Evolutionary conservation across 2,113 vertebrate genomes (phyloP), one percentile per base, ranked within the genome.

Genomic region (Hiodon tergisus): DNA sequence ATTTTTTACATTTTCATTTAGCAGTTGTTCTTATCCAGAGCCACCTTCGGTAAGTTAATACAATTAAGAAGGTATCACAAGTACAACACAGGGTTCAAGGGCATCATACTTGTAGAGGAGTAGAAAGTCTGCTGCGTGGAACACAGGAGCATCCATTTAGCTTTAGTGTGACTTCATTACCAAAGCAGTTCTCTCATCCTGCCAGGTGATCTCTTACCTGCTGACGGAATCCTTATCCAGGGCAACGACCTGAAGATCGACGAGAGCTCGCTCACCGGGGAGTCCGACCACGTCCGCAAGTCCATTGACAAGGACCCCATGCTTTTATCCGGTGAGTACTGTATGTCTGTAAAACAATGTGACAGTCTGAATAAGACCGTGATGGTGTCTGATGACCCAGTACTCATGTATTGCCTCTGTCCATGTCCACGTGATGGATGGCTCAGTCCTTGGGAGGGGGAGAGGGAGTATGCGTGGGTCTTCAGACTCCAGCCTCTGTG

Each of bases 211-310:
- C 90, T 97, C 77, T 89, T 96, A 79, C 94, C 95, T 1, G 90
- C 94, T 2, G 95, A 96, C 0, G 95, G 95, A 0, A 82, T 96
- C 84, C 88, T 96, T 76, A 90, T 96, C 84, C 95, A 95, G 78
- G 90, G 88, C 65, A 96, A 95, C 3, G 94, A 96, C 80, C 88
- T 96, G 76, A 94, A 96, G 86, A 92, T 96, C 0, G 94, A 96
- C 0, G 95, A 97, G 85, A 96, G 95, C 81, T 94, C 95, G 17
- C 89, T 96, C 61, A 96, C 94, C 0, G 94, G 95, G 69, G 95
- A 96, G 82, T 95, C 95, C 0, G 95, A 96, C 85, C 95, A 96
- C 0, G 95, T 97, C 3, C 87, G 89, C 80, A 97, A 97, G 80
- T 88, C 91, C 7, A 91, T 78, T 3, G 94, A 95, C 31, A 94